phyloP scores from a whole-genome alignment of 2,888 invertebrate species.

The Brachynemurus nebulosus region DNA sequence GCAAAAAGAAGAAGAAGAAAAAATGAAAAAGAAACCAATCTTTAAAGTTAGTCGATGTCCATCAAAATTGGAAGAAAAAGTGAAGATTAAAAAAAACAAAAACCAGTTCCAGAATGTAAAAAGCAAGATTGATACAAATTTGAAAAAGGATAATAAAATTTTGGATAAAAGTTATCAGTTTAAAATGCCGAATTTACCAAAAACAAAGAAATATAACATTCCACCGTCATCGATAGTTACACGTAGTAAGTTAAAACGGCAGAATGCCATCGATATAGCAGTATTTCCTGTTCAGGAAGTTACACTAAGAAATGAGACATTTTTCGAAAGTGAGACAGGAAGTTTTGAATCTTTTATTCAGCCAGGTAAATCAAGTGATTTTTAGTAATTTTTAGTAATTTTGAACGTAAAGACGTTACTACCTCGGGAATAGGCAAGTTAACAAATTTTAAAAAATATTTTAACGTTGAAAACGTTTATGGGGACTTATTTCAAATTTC shows the following conservation, averaged over 20 bases:
- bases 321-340: no score
- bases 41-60: not conserved
- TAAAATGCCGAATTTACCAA: not conserved
- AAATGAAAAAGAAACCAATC: not conserved
- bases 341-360: no score
- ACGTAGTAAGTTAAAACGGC: not conserved
- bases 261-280: not conserved
- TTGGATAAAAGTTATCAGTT: not conserved
- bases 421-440: no score
- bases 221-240: not conserved
- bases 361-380: no score
- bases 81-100: no score
- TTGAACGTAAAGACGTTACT: no score
- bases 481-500: no score
- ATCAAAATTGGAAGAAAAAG: not conserved
- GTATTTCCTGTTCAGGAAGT: not conserved
- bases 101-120: not conserved
- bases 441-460: no score
- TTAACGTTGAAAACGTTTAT: no score
- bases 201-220: not conserved
- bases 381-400: no score
- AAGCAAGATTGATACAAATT: not conserved
- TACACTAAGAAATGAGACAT: not conserved
- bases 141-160: not conserved
- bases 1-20: not conserved